phyloP scores from a whole-genome alignment of 2,888 invertebrate genomes.

The Baronia brevicornis region DNA sequence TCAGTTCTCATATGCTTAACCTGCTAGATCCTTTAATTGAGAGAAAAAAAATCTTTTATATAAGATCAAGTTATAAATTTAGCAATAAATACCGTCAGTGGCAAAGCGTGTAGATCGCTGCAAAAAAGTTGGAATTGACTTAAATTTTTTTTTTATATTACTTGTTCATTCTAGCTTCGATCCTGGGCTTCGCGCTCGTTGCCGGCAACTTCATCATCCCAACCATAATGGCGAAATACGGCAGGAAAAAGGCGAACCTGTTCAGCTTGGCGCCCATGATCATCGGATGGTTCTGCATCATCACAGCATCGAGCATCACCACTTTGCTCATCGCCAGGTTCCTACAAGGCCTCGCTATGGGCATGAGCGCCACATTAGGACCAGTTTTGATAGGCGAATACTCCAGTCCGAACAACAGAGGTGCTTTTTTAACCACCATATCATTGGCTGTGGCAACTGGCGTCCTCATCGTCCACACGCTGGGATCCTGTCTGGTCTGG shows the following conservation, averaged over 20 bases:
- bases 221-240: conserved; percentile 68
- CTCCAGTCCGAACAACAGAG: conserved; percentile 74
- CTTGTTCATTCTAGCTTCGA: conserved; percentile 38
- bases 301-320: conserved; percentile 41
- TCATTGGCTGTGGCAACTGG: conserved; percentile 75
- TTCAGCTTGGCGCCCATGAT: conserved; percentile 57
- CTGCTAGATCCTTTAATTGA: too few species aligned
- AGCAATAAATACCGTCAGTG: too few species aligned
- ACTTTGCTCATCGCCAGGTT: conserved; percentile 42
- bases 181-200: conserved; percentile 45
- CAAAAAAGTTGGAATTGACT: too few species aligned
- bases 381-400: conserved; percentile 73
- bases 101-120: too few species aligned
- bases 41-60: too few species aligned
- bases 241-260: conserved; percentile 67
- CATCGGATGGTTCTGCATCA: conserved; percentile 71
- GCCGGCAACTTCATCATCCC: conserved; percentile 46
- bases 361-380: conserved; percentile 62
- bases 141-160: conserved; percentile 1
- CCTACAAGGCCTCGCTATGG: conserved; percentile 63
- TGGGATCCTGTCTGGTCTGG: conserved; percentile 77
- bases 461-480: conserved; percentile 72
- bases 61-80: too few species aligned
- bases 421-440: conserved; percentile 75
- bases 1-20: too few species aligned